Evolutionary conservation across 2,888 invertebrate genomes (phyloP), one percentile per base, ranked within the genome.

Genomic region (Chrysolina oricalcia): DNA sequence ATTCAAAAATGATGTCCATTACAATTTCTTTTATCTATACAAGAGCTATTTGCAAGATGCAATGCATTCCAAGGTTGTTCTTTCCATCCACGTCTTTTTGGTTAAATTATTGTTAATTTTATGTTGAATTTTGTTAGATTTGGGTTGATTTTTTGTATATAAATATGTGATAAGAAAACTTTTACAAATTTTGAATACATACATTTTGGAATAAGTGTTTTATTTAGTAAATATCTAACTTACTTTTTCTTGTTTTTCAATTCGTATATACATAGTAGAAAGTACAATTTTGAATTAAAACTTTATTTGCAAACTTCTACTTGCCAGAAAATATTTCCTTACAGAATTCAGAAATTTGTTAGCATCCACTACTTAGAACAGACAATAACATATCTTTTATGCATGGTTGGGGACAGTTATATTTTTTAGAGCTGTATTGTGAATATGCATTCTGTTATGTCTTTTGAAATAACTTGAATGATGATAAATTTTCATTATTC

Each of bases 21-120:
- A 59, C 13, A 35, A 17, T 23, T 59, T n/a, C 4, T 59, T n/a
- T 27, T 5, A 59, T 35, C 13, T 35, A 15, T 1, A 15, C 59
- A 59, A 35, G n/a, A 27, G 59, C 15, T 59, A 27, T 15, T 59
- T 35, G 27, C 17, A 27, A 35, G 27, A 15, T 59, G 59, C 35
- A 59, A 35, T 35, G 59, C 59, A 59, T 59, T 59, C 59, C 59
- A 35, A 23, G 59, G 59, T 59, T 59, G 59, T 59, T 59, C n/a
- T 8, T 59, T 59, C 59, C 59, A 59, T 59, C 59, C 59, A 59
- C n/a, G 15, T 59, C 35, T 50, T 50, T 50, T 17, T 50, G 23
- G 27, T 35, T 59, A n/a, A 59, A n/a, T n/a, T 59, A 27, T 59
- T 59, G 59, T 59, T 59, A 59, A 9, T n/a, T 59, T 59, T 59